Evolutionary conservation across 2,888 invertebrate genomes (phyloP), one percentile per base, ranked within the genome.

Genomic region (Drosophila nigricruria): DNA sequence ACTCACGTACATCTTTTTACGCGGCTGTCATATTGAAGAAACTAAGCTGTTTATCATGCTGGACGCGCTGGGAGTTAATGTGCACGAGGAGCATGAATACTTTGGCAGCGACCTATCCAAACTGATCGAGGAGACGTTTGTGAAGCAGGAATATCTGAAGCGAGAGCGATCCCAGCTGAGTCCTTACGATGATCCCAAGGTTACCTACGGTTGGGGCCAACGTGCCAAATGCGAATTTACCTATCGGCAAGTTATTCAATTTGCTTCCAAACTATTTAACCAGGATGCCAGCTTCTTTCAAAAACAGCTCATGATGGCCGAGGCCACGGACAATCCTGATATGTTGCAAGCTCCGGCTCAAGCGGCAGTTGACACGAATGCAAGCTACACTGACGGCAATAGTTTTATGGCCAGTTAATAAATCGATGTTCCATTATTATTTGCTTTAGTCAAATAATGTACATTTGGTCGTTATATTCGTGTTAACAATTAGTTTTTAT

Each of bases 1-100:
- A n/a, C 71, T 86, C 3, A 67, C 64, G 9, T 86, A 88, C 32
- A 79, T 89, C 20, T 89, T 89, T 9, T 27, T 86, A 57, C 82
- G 88, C 1, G 64, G 70, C 14, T 77, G 71, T 50, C 69, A 71
- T 6, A 40, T 82, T 12, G 81, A 88, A 36, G 86, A 89, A 32
- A 45, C 52, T 0, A 88, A 88, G 18, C 72, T 86, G 0, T 71
- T 69, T 12, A 36, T 14, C 0, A 61, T 81, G 70, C 59, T 86
- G 6, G 65, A 60, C 0, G 10, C 27, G 18, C 9, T 89, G 23
- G 53, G 56, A 0, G 47, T 85, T 6, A 32, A 59, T 2, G 61
- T 87, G 10, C 69, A 78, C 18, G 78, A 88, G n/a, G 74, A 80
- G 1, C 86, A 89, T 30, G 57, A 70, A 5, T 88, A 85, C 42